A percentile compares a stretch with the other conserved stretches of the same genome.
phyloP scores from a whole-genome alignment of 2,797 vertebrate species.

The Fratercula arctica region DNA sequence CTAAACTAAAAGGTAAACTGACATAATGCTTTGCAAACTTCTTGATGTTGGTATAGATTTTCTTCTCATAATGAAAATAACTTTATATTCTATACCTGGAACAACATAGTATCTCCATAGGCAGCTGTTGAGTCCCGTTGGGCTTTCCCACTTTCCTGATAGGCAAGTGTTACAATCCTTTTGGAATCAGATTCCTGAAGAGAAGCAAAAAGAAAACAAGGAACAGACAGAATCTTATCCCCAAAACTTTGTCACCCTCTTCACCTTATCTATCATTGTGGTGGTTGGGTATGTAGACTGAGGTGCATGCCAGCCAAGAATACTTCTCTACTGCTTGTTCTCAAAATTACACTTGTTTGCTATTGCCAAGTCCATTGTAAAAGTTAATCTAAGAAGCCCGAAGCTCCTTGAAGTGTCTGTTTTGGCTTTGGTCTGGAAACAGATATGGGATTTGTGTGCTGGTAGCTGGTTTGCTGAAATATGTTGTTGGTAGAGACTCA shows the following conservation, averaged over 20 bases:
- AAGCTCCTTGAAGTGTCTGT: neutral
- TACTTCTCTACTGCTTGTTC: neutral
- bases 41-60: neutral
- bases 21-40: neutral
- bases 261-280: neutral
- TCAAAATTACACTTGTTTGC: neutral
- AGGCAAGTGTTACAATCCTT: neutral
- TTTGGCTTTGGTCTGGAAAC: neutral
- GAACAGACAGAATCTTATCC: neutral
- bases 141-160: neutral
- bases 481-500: neutral
- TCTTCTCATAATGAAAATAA: slow-evolving; percentile 54
- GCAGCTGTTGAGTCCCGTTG: slow-evolving; percentile 13
- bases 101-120: neutral
- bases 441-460: neutral
- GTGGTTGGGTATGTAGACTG: neutral
- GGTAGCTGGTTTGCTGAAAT: neutral
- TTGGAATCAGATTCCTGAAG: neutral
- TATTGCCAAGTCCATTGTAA: neutral
- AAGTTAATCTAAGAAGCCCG: neutral
- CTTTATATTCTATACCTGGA: slow-evolving; percentile 11
- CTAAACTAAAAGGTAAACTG: neutral
- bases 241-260: neutral
- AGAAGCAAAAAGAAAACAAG: neutral
- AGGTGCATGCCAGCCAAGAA: neutral